A percentile compares a stretch with the other conserved stretches of the same genome.
Conservation (phyloP, 2,797 vertebrate species). For the Onychomys leucogaster region DNA sequence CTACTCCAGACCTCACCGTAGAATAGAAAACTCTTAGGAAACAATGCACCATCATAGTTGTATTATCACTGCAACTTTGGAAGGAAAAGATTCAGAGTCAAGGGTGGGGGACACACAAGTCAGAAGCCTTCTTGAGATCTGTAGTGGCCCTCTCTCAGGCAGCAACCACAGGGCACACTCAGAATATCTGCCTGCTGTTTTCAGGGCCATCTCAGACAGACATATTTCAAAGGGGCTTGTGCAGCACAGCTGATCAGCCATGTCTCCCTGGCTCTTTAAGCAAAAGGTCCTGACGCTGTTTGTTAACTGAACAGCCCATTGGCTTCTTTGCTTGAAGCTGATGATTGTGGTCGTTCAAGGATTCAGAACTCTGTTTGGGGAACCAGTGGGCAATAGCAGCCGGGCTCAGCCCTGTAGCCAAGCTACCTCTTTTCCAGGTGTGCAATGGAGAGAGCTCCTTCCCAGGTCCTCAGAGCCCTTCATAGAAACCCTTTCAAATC, state of each 20-base stretch:
- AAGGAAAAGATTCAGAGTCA: not conserved
- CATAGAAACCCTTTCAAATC: not conserved
- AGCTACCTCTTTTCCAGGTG: not conserved
- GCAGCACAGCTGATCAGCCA: fast-evolving
- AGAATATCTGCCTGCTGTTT: not conserved
- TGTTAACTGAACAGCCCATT: not conserved
- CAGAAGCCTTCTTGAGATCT: not conserved
- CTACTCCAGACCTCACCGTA: not conserved
- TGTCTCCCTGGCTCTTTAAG: not conserved
- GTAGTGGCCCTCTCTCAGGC: no score
- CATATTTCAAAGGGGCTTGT: fast-evolving
- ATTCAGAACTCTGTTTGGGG: not conserved
- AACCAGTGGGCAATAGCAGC: fast-evolving
- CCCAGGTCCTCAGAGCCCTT: no score
- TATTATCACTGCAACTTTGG: not conserved
- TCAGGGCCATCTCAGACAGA: not conserved
- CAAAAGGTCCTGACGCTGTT: not conserved
- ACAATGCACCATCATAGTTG: not conserved
- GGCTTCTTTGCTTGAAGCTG: not conserved
- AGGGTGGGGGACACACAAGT: not conserved
- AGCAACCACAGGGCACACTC: not conserved
- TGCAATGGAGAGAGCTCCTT: not conserved
- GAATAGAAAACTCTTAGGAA: not conserved
- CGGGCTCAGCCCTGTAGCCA: not conserved
- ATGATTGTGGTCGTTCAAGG: not conserved